Evolutionary conservation across 23 tunicate genomes (phyloP).

Genomic region (Diplosoma virens): DNA sequence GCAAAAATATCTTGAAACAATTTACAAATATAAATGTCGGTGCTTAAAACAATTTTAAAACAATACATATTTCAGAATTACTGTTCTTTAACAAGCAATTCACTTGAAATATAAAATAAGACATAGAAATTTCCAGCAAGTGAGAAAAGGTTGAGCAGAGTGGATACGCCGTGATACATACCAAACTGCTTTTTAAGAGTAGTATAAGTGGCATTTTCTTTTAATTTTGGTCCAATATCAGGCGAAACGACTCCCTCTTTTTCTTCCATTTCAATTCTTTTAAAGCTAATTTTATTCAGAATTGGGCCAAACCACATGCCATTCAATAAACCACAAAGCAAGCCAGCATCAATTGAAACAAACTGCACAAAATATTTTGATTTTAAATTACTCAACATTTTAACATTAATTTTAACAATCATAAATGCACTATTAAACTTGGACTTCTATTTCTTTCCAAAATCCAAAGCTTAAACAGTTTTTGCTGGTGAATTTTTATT

Average conservation of each 20-base stretch:
- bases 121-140: slow-evolving; percentile 50
- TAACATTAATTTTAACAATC: too few relatives aligned
- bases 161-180: slow-evolving; percentile 45
- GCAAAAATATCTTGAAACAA: too few relatives aligned
- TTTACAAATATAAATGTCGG: too few relatives aligned
- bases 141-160: slow-evolving; percentile 43
- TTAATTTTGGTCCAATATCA: slow-evolving; percentile 37
- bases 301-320: slow-evolving; percentile 45
- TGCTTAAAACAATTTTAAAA: too few relatives aligned
- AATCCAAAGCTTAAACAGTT: too few relatives aligned
- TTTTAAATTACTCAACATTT: background rate
- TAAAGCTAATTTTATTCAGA: slow-evolving; percentile 10
- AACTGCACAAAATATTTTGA: slow-evolving; percentile 44
- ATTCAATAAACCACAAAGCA: slow-evolving; percentile 43
- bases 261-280: slow-evolving; percentile 50
- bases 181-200: slow-evolving; percentile 54
- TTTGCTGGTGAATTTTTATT: too few relatives aligned
- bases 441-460: too few relatives aligned
- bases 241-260: slow-evolving; percentile 58
- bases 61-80: too few relatives aligned
- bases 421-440: too few relatives aligned
- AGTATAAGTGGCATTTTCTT: slow-evolving; percentile 35
- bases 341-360: slow-evolving; percentile 8
- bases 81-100: slow-evolving; percentile 10
- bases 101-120: slow-evolving; percentile 34